Evolutionary conservation across 2,113 vertebrate genomes (phyloP), one percentile per base, ranked within the genome.

Genomic region (Cryptotis parvus): DNA sequence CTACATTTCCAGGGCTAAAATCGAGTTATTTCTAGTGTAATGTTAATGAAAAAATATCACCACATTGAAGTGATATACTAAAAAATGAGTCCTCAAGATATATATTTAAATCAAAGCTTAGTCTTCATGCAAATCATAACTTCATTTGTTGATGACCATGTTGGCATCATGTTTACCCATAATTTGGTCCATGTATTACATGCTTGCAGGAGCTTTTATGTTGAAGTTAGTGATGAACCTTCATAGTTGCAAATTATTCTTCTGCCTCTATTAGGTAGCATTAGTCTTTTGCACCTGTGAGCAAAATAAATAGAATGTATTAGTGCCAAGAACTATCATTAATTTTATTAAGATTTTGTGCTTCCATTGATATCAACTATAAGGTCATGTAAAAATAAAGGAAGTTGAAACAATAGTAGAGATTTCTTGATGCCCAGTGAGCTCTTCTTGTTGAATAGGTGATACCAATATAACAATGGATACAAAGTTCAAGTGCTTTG

Each of bases 241-340:
- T 7, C 74, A 31, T 82, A 82, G 84, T 96, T 18, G 55, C 87
- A 91, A 94, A 70, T 82, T 93, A 87, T 79, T 95, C 72, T 88
- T 93, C 73, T 87, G 39, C 45, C 52, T 89, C n/a, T 68, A 88
- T 92, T 95, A 49, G 45, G 9, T 49, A 93, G 81, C 90, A 95
- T 95, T 93, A 82, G 63, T 89, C 61, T 94, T n/a, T 94, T 88
- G 84, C 92, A 94, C 91, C 92, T 94, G 87, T 93, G 89, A 93
- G 37, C 31, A 93, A 89, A 93, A 81, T 93, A 94, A 95, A 75
- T 45, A 83, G 92, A 91, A 76, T 58, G 65, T 90, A 88, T 85
- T 90, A 95, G 92, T 89, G 68, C 66, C 90, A 87, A 89, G 86
- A 75, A 61, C 72, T 75, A 45, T 31, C 39, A 81, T 87, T 73